These are phyloP conservation scores for Branchellion lobata DNA, from an alignment of 2,888 invertebrate genomes.

Conservation along the genomic window DNA sequence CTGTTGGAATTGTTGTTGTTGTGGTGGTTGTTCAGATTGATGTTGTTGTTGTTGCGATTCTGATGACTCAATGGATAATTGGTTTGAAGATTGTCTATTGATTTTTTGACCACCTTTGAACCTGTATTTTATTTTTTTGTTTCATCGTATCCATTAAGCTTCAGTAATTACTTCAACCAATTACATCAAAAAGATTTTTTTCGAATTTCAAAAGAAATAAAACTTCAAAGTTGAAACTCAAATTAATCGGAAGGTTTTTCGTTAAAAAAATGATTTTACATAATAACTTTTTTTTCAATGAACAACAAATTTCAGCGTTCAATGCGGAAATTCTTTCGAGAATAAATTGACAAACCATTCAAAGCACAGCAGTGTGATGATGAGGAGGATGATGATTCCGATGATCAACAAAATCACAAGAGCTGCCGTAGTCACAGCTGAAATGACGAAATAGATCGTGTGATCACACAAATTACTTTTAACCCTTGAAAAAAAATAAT, in stretches of 20 bases:
- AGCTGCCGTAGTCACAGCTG: constrained; percentile 36
- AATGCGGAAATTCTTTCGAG: too few species aligned
- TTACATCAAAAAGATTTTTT: background rate
- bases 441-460: background rate
- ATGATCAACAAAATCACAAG: constrained; percentile 39
- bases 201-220: background rate
- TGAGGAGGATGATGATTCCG: constrained; percentile 40
- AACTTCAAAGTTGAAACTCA: too few species aligned
- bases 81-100: background rate
- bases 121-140: background rate
- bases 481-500: background rate
- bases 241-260: background rate
- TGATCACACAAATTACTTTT: background rate
- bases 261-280: background rate
- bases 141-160: background rate
- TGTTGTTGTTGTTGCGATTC: background rate
- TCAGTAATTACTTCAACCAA: background rate
- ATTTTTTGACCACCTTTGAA: constrained; percentile 3
- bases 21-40: background rate
- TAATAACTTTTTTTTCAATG: too few species aligned
- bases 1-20: background rate
- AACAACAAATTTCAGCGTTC: too few species aligned
- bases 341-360: too few species aligned
- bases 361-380: constrained; percentile 41
- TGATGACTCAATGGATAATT: constrained; percentile 1